Evolutionary conservation across 1,140 invertebrate species (phyloP), one percentile per base, ranked within the genome.

Genomic region (Micrasema minimum): DNA sequence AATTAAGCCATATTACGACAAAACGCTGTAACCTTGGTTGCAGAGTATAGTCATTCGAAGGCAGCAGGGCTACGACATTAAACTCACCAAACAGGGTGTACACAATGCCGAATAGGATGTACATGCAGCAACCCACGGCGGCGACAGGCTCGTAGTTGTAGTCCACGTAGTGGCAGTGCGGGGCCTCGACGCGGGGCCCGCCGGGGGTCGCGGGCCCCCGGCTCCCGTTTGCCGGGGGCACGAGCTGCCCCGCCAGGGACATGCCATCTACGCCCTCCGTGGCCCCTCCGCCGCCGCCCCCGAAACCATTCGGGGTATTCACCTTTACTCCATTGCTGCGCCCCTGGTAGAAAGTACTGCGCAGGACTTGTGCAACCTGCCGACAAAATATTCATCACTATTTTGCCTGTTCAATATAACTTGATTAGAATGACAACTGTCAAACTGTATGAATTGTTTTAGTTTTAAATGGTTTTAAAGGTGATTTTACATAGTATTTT

Each of bases 1-100:
- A 41, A 2, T 41, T 41, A 41, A 2, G n/a, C n/a, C n/a, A n/a
- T n/a, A n/a, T n/a, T n/a, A n/a, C n/a, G n/a, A n/a, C n/a, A n/a
- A n/a, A n/a, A n/a, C n/a, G n/a, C n/a, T n/a, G n/a, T n/a, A n/a
- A n/a, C n/a, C n/a, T n/a, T n/a, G n/a, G n/a, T n/a, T 41, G 10
- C 2, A 38, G 37, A 38, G 37, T 11, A 11, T 38, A 38, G 11
- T n/a, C 5, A 38, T 38, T 5, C 5, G 37, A 38, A 38, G 11
- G 37, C 5, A 38, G 11, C 37, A 11, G 37, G 5, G 5, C 37
- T 6, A 38, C 5, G 37, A n/a, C n/a, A n/a, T 18, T 14, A 1
- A 51, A 81, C 82, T 85, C 79, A 87, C 86, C 88, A 64, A 89
- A 85, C 22, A 89, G 72, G 41, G 86, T 87, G 66, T 88, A 89